These are phyloP conservation scores for Podabrus alpinus DNA, from an alignment of 2,888 invertebrate genomes.

Conservation along the genomic window DNA sequence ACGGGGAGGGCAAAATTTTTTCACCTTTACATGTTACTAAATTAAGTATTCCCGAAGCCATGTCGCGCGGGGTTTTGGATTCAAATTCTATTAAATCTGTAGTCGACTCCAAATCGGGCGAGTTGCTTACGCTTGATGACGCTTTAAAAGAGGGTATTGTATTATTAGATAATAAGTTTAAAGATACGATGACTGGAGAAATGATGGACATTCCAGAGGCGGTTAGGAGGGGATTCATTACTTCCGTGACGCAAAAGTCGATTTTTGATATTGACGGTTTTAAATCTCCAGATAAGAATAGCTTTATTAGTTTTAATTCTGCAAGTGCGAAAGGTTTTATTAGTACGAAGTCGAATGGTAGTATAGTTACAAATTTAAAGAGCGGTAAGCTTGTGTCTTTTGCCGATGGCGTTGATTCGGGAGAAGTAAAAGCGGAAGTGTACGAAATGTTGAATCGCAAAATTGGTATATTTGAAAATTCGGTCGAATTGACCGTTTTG, in stretches of 20 bases:
- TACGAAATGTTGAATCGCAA: constrained; percentile 82
- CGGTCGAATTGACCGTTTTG: constrained; percentile 78
- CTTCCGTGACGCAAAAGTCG: constrained; percentile 83
- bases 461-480: constrained; percentile 79
- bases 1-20: constrained; percentile 74
- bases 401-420: constrained; percentile 77
- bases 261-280: constrained; percentile 93
- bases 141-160: constrained; percentile 83
- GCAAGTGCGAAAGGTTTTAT: constrained; percentile 79
- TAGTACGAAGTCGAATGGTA: constrained; percentile 73
- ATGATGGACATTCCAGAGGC: constrained; percentile 82
- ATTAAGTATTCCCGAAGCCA: constrained; percentile 81
- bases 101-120: constrained; percentile 77
- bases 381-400: constrained; percentile 76
- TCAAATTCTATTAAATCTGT: constrained; percentile 82
- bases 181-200: constrained; percentile 74
- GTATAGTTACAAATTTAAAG: constrained; percentile 73
- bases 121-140: constrained; percentile 81
- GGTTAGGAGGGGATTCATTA: constrained; percentile 85
- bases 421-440: constrained; percentile 82
- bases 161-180: constrained; percentile 73
- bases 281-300: constrained; percentile 78
- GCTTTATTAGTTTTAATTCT: constrained; percentile 82
- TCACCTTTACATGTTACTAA: constrained; percentile 80
- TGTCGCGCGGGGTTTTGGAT: constrained; percentile 86